A percentile compares a stretch with the other conserved stretches of the same genome.
Conservation (phyloP, 2,113 vertebrate genomes). For the Amblyornis subalaris region DNA sequence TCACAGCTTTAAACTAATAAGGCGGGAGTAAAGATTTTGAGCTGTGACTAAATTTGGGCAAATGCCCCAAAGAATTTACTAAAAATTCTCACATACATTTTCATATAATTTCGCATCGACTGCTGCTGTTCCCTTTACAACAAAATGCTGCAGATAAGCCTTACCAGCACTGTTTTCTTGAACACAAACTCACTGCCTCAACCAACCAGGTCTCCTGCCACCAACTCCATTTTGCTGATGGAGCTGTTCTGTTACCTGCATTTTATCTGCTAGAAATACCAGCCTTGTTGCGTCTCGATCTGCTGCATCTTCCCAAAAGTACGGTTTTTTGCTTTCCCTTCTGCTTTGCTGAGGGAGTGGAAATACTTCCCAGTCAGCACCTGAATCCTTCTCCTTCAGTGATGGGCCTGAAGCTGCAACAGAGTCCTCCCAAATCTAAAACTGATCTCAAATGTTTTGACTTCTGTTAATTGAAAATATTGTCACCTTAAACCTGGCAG, state of each 20-base stretch:
- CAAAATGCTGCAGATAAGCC: neutral
- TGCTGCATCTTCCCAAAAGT: neutral
- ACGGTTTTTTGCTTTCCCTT: neutral
- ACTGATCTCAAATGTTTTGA: neutral
- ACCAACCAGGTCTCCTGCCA: neutral
- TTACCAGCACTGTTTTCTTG: neutral
- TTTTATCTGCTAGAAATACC: neutral
- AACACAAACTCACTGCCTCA: neutral
- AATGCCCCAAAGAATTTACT: neutral
- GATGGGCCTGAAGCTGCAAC: neutral
- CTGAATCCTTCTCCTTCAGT: neutral
- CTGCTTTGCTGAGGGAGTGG: neutral
- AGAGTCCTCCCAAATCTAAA: neutral
- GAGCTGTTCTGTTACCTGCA: neutral
- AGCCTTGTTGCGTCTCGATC: neutral
- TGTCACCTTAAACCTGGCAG: neutral
- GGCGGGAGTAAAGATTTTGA: neutral
- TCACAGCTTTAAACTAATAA: slow-evolving; percentile 35
- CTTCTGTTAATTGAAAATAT: neutral
- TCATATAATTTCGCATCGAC: neutral
- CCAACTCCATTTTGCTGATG: neutral
- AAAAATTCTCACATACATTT: neutral
- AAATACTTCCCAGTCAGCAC: neutral
- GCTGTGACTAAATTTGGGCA: slow-evolving; percentile 6
- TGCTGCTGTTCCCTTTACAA: neutral